These are phyloP conservation scores for Beris morrisii DNA, from an alignment of 2,888 invertebrate genomes.

Conservation along the genomic window DNA sequence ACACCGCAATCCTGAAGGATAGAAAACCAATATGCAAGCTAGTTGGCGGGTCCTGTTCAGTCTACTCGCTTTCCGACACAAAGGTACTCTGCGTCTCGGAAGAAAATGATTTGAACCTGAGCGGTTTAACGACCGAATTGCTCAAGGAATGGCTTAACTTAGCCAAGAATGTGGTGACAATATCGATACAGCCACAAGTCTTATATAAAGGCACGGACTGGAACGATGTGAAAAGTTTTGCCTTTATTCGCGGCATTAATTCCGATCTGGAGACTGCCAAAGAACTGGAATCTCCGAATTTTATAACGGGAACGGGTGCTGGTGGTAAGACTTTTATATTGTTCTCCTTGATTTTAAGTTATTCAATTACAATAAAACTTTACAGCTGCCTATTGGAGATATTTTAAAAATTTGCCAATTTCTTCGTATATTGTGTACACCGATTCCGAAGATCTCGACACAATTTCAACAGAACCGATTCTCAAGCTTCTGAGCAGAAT, in stretches of 20 bases:
- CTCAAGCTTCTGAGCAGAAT: conserved; percentile 46
- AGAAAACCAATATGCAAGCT: conserved; percentile 45
- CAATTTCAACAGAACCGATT: conserved; percentile 48
- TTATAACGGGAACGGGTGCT: conserved; percentile 51
- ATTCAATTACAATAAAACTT: conserved; percentile 7
- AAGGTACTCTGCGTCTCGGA: conserved; percentile 47
- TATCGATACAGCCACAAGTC: conserved; percentile 50
- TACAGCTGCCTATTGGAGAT: conserved; percentile 50
- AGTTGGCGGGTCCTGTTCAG: conserved; percentile 38
- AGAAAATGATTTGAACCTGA: conserved; percentile 48
- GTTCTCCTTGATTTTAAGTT: background rate
- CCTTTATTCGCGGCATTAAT: conserved; percentile 49
- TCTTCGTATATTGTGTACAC: conserved; percentile 50
- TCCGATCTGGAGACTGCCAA: conserved; percentile 40
- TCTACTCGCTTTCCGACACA: conserved; percentile 36
- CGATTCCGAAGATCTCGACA: conserved; percentile 49
- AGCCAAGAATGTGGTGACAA: conserved; percentile 47
- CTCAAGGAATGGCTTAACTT: conserved; percentile 46
- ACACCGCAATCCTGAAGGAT: conserved; percentile 43
- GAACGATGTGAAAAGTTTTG: conserved; percentile 44
- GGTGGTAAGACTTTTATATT: conserved; percentile 46
- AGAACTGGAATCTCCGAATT: conserved; percentile 52
- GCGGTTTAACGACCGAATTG: conserved; percentile 48
- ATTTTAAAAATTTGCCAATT: conserved; percentile 44
- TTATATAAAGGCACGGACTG: conserved; percentile 52